phyloP scores from a whole-genome alignment of 2,797 vertebrate genomes.

The Coendou prehensilis region DNA sequence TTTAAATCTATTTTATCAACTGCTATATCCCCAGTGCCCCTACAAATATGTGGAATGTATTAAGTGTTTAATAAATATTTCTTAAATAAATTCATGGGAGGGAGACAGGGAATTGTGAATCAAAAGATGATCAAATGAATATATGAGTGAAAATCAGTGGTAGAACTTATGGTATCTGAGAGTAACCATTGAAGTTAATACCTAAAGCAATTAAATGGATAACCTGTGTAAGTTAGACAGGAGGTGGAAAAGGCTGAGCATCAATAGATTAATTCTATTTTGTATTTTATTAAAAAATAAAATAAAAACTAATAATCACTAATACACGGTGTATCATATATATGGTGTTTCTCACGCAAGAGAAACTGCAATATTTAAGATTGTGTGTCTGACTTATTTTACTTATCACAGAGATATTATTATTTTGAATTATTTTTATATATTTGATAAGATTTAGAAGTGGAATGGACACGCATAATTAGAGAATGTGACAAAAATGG shows the following conservation, averaged over 20 bases:
- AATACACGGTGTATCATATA: not conserved
- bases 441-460: constrained; percentile 36
- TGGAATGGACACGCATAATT: not conserved
- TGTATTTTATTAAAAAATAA: not conserved
- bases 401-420: not conserved
- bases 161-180: not conserved
- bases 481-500: not conserved
- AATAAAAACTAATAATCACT: not conserved
- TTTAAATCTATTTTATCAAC: not conserved
- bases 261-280: not conserved
- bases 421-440: not conserved
- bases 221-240: not conserved
- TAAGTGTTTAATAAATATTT: not conserved
- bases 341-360: not conserved
- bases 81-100: not conserved
- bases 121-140: not conserved
- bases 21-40: not conserved
- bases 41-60: not conserved
- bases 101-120: not conserved
- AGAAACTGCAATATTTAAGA: not conserved
- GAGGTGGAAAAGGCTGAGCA: not conserved
- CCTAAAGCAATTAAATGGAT: not conserved
- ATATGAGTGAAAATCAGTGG: not conserved
- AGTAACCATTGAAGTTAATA: not conserved
- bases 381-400: not conserved